Evolutionary conservation across 1,140 invertebrate genomes (phyloP).

Genomic region (Bombyx mandarina): DNA sequence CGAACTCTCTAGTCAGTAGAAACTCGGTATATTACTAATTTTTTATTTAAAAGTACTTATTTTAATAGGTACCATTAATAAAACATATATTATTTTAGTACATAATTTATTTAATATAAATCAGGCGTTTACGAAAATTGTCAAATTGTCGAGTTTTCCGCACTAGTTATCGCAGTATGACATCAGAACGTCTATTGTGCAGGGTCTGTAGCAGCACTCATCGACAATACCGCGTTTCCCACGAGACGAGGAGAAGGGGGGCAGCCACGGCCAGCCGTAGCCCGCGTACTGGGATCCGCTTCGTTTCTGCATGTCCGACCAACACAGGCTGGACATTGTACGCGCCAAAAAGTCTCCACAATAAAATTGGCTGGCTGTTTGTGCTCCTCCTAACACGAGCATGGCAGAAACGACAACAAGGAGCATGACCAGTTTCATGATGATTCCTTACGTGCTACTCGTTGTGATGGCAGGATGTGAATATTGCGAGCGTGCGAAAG

Average conservation of each 20-base stretch:
- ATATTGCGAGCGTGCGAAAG: no score
- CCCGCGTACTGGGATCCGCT: conserved; percentile 1
- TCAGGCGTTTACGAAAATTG: no score
- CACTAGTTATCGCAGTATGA: background rate
- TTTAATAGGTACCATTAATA: no score
- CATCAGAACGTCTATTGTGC: conserved; percentile 2
- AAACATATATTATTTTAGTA: no score
- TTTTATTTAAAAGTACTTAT: no score
- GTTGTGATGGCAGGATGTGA: no score
- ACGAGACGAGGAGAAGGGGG: background rate
- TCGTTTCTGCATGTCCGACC: background rate
- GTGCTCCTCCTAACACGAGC: background rate
- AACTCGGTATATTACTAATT: no score
- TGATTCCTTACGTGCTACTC: no score
- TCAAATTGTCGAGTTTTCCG: no score
- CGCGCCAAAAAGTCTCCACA: conserved; percentile 5
- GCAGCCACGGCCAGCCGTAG: background rate
- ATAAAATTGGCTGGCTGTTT: background rate
- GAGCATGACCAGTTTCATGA: conserved; percentile 1
- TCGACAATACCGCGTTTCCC: conserved; percentile 4
- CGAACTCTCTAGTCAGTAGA: no score
- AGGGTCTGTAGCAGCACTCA: conserved; percentile 2
- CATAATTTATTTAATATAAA: no score
- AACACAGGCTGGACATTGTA: conserved; percentile 3
- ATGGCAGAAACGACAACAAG: background rate